phyloP scores from a whole-genome alignment of 2,888 invertebrate species.

The Clusia tigrina region DNA sequence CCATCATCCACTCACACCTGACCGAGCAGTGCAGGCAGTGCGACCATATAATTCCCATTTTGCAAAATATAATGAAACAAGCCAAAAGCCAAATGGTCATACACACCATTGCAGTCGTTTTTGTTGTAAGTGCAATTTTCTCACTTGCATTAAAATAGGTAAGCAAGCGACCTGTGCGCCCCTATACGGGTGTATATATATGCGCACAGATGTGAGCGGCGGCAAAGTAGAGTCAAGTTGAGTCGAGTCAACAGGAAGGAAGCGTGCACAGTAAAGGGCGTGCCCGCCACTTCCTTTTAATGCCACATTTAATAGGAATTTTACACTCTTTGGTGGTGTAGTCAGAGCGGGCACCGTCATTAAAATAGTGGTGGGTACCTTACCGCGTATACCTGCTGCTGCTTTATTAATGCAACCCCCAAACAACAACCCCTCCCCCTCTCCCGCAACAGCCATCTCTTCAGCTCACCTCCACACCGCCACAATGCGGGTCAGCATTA shows the following conservation, averaged over 20 bases:
- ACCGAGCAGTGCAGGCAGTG: not conserved
- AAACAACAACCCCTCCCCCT: no score
- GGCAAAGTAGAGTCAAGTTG: not conserved
- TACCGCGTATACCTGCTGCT: not conserved
- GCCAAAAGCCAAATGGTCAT: conserved; percentile 2
- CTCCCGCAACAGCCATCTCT: no score
- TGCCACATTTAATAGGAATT: not conserved
- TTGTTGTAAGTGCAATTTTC: conserved; percentile 1
- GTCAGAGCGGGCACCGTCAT: not conserved
- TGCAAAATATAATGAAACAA: no score
- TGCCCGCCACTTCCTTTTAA: not conserved
- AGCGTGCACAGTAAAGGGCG: not conserved
- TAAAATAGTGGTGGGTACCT: no score
- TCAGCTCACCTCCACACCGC: no score
- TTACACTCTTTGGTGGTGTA: no score
- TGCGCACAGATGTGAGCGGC: not conserved
- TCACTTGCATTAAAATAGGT: conserved; percentile 3
- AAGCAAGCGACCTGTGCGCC: not conserved
- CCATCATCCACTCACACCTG: not conserved
- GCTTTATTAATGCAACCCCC: not conserved
- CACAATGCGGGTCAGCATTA: no score
- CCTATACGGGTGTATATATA: not conserved
- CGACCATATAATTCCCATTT: no score
- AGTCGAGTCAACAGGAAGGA: not conserved
- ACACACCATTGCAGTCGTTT: not conserved